phyloP scores from a whole-genome alignment of 2,113 vertebrate species.

The Centropristis striata region DNA sequence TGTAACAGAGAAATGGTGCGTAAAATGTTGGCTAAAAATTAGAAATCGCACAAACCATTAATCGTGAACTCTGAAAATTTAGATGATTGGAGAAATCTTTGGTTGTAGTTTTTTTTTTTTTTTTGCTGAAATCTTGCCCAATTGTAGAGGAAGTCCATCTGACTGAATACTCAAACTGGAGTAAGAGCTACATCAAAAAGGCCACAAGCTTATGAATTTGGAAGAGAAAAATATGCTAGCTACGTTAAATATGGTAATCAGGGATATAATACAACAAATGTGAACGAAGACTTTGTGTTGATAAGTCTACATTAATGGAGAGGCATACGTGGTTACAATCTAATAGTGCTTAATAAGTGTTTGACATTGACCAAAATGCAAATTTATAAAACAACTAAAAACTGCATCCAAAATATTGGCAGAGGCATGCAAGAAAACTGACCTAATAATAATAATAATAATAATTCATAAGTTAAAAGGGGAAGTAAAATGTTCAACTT shows the following conservation, averaged over 20 bases:
- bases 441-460: constrained; percentile 60
- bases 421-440: constrained; percentile 61
- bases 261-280: constrained; percentile 38
- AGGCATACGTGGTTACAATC: constrained; percentile 80
- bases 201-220: constrained; percentile 67
- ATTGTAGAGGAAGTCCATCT: constrained; percentile 53
- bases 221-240: constrained; percentile 40
- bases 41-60: constrained; percentile 9
- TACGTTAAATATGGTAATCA: constrained; percentile 43
- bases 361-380: constrained; percentile 38
- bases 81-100: constrained; percentile 58
- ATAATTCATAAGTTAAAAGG: constrained; percentile 64
- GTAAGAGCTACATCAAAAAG: constrained; percentile 65
- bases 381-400: constrained; percentile 56
- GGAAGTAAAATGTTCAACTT: constrained; percentile 49
- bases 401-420: constrained; percentile 63
- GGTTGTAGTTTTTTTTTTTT: constrained; percentile 46
- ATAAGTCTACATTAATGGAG: constrained; percentile 34
- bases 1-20: constrained; percentile 25
- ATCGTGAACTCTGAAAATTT: constrained; percentile 37
- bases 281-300: constrained; percentile 22
- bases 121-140: constrained; percentile 14
- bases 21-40: constrained; percentile 20
- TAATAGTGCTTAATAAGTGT: constrained; percentile 48
- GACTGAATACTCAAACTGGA: constrained; percentile 40